Evolutionary conservation across 2,888 invertebrate genomes (phyloP).

Genomic region (Eilema griseolum): DNA sequence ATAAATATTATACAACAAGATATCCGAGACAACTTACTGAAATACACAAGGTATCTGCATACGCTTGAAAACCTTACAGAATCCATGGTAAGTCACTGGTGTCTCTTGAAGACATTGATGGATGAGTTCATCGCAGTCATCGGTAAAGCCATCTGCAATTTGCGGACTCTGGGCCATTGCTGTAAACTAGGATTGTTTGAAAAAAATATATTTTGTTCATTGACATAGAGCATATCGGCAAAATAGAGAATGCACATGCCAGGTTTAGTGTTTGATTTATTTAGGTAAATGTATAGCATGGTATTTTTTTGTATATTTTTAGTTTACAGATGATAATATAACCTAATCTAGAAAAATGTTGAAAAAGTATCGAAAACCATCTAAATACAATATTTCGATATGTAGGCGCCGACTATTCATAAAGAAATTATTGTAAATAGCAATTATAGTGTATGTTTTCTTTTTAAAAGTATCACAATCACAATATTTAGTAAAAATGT

Average conservation of each 20-base stretch:
- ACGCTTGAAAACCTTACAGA: constrained; percentile 71
- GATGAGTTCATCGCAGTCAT: constrained; percentile 75
- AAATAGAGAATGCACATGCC: too few species aligned
- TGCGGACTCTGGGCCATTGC: constrained; percentile 29
- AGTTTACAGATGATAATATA: not conserved
- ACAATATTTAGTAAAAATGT: too few species aligned
- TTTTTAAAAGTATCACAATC: too few species aligned
- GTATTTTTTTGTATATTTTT: too few species aligned
- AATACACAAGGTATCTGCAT: constrained; percentile 70
- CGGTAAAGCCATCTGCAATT: constrained; percentile 76
- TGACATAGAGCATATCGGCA: too few species aligned
- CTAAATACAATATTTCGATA: not conserved
- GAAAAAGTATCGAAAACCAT: not conserved
- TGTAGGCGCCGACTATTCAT: too few species aligned
- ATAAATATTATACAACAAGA: too few species aligned
- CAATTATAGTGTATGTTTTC: too few species aligned
- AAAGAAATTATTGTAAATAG: too few species aligned
- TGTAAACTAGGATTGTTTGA: constrained; percentile 6
- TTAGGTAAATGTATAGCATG: too few species aligned
- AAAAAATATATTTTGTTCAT: not conserved
- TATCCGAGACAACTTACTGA: constrained; percentile 61
- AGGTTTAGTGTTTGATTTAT: too few species aligned
- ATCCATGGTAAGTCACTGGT: constrained; percentile 66
- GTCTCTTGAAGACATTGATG: constrained; percentile 62
- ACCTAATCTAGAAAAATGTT: not conserved